These are phyloP conservation scores for Oceanodroma tethys DNA, from an alignment of 2,113 vertebrate species.

Conservation along the genomic window DNA sequence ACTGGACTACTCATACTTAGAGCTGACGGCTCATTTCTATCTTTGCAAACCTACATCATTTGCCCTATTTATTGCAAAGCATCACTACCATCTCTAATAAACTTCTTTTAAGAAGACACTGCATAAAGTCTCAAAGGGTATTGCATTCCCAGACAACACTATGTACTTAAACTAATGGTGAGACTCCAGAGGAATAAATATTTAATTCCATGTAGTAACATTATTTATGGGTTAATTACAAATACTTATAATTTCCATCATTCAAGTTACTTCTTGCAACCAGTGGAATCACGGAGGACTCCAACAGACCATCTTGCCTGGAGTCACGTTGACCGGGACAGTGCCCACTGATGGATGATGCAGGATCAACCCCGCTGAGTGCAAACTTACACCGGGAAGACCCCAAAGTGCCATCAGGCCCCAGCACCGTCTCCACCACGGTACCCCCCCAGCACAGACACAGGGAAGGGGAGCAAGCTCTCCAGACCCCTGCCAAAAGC, in stretches of 20 bases:
- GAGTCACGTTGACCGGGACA: background rate
- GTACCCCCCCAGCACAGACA: background rate
- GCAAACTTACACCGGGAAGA: background rate
- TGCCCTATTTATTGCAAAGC: background rate
- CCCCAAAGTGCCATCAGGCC: too few relatives aligned
- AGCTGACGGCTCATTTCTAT: background rate
- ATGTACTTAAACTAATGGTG: background rate
- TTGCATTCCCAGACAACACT: background rate
- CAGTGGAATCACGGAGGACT: accelerated
- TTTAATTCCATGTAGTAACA: background rate
- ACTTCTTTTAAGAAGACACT: background rate
- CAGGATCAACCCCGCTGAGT: background rate
- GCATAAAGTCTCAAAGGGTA: background rate
- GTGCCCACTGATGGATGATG: too few relatives aligned
- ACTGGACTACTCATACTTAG: background rate
- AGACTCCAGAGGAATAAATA: background rate
- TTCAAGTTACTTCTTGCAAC: accelerated
- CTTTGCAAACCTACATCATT: background rate
- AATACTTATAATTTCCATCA: background rate
- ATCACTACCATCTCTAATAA: background rate
- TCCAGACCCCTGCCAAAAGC: too few relatives aligned
- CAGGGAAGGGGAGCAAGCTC: background rate
- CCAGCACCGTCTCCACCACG: background rate
- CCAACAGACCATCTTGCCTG: background rate
- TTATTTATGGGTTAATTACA: background rate